phyloP scores from a whole-genome alignment of 1,140 invertebrate species.

The Potamilus streckersoni region DNA sequence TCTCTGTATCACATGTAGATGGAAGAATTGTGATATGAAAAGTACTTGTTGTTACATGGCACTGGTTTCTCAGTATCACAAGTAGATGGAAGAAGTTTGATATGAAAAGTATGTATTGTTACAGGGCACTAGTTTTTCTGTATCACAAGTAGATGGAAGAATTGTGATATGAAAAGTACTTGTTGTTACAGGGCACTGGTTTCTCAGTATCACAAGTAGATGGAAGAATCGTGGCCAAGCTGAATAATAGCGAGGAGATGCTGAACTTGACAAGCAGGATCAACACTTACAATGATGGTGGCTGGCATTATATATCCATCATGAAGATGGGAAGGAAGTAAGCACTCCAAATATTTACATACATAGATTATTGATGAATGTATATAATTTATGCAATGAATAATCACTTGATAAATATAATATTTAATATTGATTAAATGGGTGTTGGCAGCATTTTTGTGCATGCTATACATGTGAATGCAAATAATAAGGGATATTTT shows the following conservation, averaged over 20 bases:
- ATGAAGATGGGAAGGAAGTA: conserved; percentile 70
- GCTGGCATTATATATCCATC: conserved; percentile 93
- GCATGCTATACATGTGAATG: too few species aligned
- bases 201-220: conserved; percentile 78
- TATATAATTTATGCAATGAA: too few species aligned
- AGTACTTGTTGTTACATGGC: conserved; percentile 63
- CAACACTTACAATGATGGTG: conserved; percentile 85
- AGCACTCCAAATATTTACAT: conserved; percentile 25
- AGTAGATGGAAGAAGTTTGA: background rate
- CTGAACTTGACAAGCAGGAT: conserved; percentile 66
- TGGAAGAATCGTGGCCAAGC: conserved; percentile 75
- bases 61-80: too few species aligned
- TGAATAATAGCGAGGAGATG: conserved; percentile 54
- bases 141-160: background rate
- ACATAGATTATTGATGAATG: background rate
- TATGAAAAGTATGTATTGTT: too few species aligned
- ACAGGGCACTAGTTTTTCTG: too few species aligned
- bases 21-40: background rate
- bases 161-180: background rate
- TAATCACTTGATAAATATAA: too few species aligned
- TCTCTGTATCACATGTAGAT: too few species aligned
- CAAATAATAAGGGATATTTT: too few species aligned
- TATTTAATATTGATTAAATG: too few species aligned
- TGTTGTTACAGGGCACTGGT: conserved; percentile 70
- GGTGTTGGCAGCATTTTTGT: too few species aligned